Percentiles rank a stretch among this genome's conserved stretches.
phyloP scores from a whole-genome alignment of 2,113 vertebrate species.

The Carassius gibelio region DNA sequence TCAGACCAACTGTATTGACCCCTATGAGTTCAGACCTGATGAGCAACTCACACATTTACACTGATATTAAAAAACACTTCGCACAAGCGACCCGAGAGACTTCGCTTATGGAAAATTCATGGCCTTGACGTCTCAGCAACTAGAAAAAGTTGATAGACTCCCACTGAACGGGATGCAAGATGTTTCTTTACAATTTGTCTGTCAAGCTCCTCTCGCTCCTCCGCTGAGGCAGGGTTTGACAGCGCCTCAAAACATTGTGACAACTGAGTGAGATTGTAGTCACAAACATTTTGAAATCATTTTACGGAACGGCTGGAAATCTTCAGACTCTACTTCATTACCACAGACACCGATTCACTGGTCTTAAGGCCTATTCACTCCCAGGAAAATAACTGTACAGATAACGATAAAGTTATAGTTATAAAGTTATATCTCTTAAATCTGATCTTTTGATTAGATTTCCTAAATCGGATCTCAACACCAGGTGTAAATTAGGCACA shows the following conservation, averaged over 20 bases:
- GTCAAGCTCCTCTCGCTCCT: slow-evolving; percentile 12
- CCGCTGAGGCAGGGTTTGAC: slow-evolving; percentile 34
- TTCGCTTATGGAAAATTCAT: slow-evolving; percentile 21
- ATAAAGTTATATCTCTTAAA: too few species aligned
- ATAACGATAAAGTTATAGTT: too few species aligned
- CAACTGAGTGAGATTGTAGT: slow-evolving; percentile 10
- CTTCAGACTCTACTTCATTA: background rate
- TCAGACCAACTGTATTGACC: background rate
- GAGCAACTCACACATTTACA: slow-evolving; percentile 15
- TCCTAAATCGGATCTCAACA: background rate
- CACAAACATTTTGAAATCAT: background rate
- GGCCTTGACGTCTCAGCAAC: slow-evolving; percentile 26
- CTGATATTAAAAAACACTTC: background rate
- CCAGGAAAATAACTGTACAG: too few species aligned
- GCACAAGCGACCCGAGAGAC: slow-evolving; percentile 3
- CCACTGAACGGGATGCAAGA: background rate
- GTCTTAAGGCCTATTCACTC: too few species aligned
- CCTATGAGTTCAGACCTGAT: background rate
- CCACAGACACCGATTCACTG: background rate
- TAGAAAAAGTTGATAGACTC: slow-evolving; percentile 29
- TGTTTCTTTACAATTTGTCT: background rate
- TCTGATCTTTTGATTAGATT: background rate
- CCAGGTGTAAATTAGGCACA: background rate
- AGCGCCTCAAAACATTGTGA: slow-evolving; percentile 36
- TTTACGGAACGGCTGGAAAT: slow-evolving; percentile 8